Evolutionary conservation across 2,797 vertebrate genomes (phyloP).

Genomic region (Tangara arthus): DNA sequence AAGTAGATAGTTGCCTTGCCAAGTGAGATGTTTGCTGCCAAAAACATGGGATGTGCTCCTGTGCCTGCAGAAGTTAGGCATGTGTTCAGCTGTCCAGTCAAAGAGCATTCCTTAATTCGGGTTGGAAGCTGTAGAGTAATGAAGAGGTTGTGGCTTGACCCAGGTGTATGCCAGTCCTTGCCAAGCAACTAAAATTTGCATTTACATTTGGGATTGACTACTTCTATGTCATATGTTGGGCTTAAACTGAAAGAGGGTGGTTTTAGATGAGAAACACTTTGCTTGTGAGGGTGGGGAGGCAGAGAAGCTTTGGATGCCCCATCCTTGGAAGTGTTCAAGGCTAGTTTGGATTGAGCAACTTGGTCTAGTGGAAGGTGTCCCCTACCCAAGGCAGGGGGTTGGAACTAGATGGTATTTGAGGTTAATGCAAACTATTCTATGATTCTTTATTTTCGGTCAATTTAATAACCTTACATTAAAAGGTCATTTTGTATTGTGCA

Average conservation of each 20-base stretch:
- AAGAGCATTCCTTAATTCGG: not conserved
- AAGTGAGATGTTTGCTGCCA: not conserved
- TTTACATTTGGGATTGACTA: not conserved
- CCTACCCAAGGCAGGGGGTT: not conserved
- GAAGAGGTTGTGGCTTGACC: not conserved
- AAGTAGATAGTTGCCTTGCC: not conserved
- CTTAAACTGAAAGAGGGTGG: not conserved
- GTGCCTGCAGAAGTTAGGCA: not conserved
- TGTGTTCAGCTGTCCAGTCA: not conserved
- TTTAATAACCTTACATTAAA: not conserved
- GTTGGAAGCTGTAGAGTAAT: not conserved
- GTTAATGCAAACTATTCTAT: not conserved
- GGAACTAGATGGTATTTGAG: not conserved
- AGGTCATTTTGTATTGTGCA: not conserved
- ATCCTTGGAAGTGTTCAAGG: not conserved
- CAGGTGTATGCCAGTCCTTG: not conserved
- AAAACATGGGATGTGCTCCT: not conserved
- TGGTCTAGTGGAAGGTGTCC: not conserved
- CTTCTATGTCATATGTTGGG: not conserved
- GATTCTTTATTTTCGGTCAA: not conserved
- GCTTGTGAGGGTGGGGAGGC: not conserved
- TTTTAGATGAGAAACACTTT: not conserved
- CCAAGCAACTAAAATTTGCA: not conserved
- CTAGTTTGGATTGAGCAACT: not conserved
- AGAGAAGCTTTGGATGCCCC: not conserved